A percentile compares a stretch with the other conserved stretches of the same genome.
Conservation (phyloP, 2,888 invertebrate genomes). For the Gibbula magus region DNA sequence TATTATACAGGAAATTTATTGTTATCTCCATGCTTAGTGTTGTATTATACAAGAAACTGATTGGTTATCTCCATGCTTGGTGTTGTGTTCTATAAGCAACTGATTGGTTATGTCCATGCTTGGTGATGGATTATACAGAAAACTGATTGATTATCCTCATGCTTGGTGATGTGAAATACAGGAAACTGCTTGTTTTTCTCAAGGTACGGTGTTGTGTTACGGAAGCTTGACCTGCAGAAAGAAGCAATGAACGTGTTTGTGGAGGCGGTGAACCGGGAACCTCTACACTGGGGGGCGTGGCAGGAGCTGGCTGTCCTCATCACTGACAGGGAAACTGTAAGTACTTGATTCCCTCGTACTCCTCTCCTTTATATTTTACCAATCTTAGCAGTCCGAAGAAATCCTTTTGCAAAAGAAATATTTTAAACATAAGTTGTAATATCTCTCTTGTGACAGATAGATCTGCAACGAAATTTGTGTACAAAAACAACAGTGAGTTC, state of each 20-base stretch:
- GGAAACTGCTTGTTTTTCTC: not conserved
- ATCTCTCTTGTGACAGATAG: no score
- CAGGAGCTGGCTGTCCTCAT: constrained; percentile 91
- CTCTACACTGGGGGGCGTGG: constrained; percentile 97
- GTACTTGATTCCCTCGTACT: not conserved
- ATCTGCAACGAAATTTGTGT: no score
- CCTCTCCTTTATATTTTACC: no score
- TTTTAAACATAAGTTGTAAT: no score
- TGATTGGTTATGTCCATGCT: no score
- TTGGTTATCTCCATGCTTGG: no score
- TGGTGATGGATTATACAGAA: no score
- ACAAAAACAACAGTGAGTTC: no score
- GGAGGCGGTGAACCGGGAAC: constrained; percentile 86
- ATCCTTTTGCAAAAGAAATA: no score
- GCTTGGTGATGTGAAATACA: not conserved
- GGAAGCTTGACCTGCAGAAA: constrained; percentile 87
- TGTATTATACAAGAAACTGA: constrained; percentile 89
- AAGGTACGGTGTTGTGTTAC: constrained; percentile 91
- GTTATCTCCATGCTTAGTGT: constrained; percentile 85
- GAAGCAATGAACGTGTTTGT: constrained; percentile 88
- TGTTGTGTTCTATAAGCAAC: not conserved
- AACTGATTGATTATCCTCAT: not conserved
- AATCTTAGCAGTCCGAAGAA: no score
- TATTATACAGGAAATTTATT: not conserved
- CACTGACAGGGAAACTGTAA: constrained; percentile 85